These are phyloP conservation scores for Eubasilissa splendida DNA, from an alignment of 2,888 invertebrate species.

Conservation along the genomic window DNA sequence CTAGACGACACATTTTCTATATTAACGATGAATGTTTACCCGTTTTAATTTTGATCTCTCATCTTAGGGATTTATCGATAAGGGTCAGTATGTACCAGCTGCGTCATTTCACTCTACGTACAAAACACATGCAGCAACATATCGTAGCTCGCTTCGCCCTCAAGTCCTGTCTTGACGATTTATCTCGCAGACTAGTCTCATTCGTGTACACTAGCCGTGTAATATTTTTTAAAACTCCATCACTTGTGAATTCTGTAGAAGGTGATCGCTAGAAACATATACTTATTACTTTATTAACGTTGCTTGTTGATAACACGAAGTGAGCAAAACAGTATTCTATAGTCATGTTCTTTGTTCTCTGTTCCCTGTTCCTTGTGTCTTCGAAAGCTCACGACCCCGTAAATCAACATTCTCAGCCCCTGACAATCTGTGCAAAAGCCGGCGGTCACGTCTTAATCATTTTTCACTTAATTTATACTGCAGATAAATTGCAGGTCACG, in stretches of 20 bases:
- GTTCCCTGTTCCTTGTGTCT: background rate
- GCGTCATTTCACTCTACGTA: background rate
- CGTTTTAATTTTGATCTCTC: no score
- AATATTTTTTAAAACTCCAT: no score
- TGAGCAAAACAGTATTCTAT: background rate
- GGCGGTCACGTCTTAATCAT: conserved; percentile 39
- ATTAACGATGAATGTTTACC: no score
- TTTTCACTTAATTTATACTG: background rate
- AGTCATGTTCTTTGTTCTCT: background rate
- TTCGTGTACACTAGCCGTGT: no score
- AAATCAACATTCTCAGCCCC: conserved; percentile 22
- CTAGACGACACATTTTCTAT: no score
- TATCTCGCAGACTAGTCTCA: no score
- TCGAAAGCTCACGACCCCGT: background rate
- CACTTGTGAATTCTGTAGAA: no score
- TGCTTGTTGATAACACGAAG: no score
- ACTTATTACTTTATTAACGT: no score
- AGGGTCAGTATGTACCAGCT: background rate
- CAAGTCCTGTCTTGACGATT: background rate
- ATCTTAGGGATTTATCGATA: background rate
- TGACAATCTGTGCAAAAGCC: conserved; percentile 44
- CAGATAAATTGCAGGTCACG: no score
- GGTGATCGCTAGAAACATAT: no score
- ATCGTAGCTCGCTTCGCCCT: background rate
- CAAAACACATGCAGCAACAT: background rate